A percentile compares a stretch with the other conserved stretches of the same genome.
Evolutionary conservation across 2,113 vertebrate genomes (phyloP).

Genomic region (Elephantulus edwardii): DNA sequence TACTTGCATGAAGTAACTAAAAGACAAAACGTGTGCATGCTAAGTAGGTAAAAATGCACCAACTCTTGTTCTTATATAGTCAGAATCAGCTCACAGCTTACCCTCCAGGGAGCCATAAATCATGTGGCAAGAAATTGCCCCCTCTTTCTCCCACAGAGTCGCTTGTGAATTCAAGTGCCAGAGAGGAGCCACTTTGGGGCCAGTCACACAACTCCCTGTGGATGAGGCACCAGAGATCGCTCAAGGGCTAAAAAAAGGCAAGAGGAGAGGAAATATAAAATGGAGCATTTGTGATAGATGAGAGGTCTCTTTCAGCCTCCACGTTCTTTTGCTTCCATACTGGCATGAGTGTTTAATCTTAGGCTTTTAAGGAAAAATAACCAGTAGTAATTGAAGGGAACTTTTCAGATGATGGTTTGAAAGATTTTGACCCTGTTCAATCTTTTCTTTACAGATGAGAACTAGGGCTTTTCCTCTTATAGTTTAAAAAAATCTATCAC

Average conservation of each 20-base stretch:
- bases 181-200: no score
- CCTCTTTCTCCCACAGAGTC: no score
- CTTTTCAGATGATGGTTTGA: not conserved
- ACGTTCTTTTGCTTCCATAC: not conserved
- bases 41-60: not conserved
- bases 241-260: not conserved
- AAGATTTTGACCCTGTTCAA: not conserved
- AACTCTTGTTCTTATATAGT: no score
- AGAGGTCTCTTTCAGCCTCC: not conserved
- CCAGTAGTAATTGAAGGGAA: not conserved
- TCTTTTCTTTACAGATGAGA: not conserved
- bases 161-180: no score
- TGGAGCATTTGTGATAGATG: not conserved
- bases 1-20: not conserved
- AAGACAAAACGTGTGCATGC: not conserved
- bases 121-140: no score
- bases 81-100: no score
- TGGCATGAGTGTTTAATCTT: not conserved
- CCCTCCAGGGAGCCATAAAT: no score
- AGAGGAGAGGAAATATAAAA: not conserved
- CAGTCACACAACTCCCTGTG: no score
- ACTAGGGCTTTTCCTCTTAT: not conserved
- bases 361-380: slow-evolving; percentile 21
- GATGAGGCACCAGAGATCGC: no score
- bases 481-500: not conserved